These are phyloP conservation scores for Allolobophora icterica DNA, from an alignment of 2,888 invertebrate species.

Conservation along the genomic window DNA sequence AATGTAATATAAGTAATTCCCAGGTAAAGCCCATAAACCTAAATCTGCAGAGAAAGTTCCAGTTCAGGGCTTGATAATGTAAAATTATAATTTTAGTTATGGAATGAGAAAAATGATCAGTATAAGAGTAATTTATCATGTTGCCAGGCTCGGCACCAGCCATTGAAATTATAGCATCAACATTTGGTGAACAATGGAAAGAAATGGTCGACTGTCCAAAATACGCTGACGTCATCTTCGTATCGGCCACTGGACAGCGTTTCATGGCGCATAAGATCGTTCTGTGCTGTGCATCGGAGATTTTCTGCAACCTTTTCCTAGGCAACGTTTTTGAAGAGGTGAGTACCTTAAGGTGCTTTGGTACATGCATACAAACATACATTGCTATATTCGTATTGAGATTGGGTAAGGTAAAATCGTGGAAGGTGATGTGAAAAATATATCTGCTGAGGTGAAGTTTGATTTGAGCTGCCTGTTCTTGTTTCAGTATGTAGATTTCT, in stretches of 20 bases:
- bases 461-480: no score
- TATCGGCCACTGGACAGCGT: conserved; percentile 50
- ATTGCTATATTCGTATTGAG: not conserved
- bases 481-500: no score
- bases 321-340: conserved; percentile 41
- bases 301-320: conserved; percentile 54
- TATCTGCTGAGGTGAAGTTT: no score
- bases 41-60: not conserved
- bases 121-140: not conserved
- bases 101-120: no score
- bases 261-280: conserved; percentile 56
- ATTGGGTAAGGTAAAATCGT: no score
- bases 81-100: not conserved
- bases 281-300: conserved; percentile 55
- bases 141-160: conserved; percentile 56
- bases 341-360: conserved; percentile 40
- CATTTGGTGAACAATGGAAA: conserved; percentile 57
- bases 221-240: conserved; percentile 57
- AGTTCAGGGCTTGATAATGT: not conserved
- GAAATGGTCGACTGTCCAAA: conserved; percentile 53
- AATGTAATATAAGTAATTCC: no score
- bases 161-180: conserved; percentile 57
- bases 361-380: not conserved
- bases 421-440: not conserved
- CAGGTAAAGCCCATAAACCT: no score